phyloP scores from a whole-genome alignment of 1,140 invertebrate genomes.

The Meteorus sp. region DNA sequence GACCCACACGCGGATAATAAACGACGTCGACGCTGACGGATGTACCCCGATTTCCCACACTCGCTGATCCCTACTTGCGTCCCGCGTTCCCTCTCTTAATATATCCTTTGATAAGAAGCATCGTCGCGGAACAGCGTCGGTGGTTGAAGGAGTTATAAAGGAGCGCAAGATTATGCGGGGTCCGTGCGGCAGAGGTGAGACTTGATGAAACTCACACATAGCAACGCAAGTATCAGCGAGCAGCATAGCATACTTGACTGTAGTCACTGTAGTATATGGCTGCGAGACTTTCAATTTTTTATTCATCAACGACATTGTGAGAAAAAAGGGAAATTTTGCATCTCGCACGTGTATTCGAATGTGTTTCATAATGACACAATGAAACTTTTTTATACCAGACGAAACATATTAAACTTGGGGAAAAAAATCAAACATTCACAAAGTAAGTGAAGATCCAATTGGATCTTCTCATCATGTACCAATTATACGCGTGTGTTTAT shows the following conservation, averaged over 20 bases:
- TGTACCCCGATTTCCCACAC: constrained; percentile 16
- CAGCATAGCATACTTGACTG: background rate
- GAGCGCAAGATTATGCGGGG: constrained; percentile 35
- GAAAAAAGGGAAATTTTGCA: constrained; percentile 37
- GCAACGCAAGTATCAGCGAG: background rate
- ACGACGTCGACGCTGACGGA: constrained; percentile 15
- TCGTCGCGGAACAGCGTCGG: background rate
- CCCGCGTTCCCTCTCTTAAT: background rate
- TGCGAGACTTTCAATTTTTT: constrained; percentile 34
- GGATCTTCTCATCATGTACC: too few relatives aligned
- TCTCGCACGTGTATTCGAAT: background rate
- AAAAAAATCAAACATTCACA: too few relatives aligned
- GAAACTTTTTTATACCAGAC: background rate
- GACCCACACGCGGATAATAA: constrained; percentile 1
- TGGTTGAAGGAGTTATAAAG: constrained; percentile 22
- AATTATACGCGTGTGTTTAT: too few relatives aligned
- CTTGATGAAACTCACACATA: constrained; percentile 36
- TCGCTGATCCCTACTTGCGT: constrained; percentile 8
- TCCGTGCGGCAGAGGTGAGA: constrained; percentile 14
- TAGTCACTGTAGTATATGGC: background rate
- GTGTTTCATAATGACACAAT: background rate
- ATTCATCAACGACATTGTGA: constrained; percentile 43
- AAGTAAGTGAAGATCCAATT: too few relatives aligned
- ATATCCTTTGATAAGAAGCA: constrained; percentile 13
- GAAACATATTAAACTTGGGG: too few relatives aligned